phyloP scores from a whole-genome alignment of 2,797 vertebrate genomes.

The Morus bassanus region DNA sequence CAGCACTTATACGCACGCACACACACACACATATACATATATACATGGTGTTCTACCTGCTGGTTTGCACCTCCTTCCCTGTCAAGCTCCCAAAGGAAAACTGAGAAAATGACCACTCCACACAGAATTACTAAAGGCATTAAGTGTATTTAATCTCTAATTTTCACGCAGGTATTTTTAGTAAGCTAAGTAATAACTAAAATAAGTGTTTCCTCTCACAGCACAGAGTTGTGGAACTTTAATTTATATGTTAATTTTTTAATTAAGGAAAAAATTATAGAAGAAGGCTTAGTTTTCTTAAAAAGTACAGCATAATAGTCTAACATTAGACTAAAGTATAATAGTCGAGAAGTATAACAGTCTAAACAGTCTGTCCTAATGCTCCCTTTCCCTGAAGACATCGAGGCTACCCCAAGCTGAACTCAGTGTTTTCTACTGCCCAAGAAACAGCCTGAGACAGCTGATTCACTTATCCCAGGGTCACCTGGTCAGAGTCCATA shows the following conservation, averaged over 20 bases:
- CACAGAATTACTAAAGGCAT: not conserved
- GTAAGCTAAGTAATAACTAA: slow-evolving; percentile 8
- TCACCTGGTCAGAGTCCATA: not conserved
- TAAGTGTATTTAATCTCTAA: slow-evolving; percentile 9
- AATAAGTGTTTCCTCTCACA: slow-evolving; percentile 14
- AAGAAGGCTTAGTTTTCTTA: not conserved
- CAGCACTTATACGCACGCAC: not conserved
- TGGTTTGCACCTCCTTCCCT: not conserved
- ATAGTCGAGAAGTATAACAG: not conserved
- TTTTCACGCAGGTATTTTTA: not conserved
- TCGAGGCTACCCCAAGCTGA: not conserved
- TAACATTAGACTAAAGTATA: not conserved
- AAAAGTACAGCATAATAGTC: not conserved
- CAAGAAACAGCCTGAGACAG: not conserved
- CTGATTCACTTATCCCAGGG: not conserved
- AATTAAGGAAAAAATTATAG: slow-evolving; percentile 13
- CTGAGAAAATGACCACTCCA: not conserved
- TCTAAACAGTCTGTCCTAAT: not conserved
- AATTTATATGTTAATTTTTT: slow-evolving; percentile 67
- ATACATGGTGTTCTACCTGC: not conserved
- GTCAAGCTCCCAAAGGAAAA: not conserved
- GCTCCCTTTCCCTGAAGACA: not conserved
- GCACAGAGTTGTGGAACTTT: slow-evolving; percentile 14
- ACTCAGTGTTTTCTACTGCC: not conserved
- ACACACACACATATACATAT: not conserved